Percentiles rank a stretch among this genome's conserved stretches.
Evolutionary conservation across 1,140 invertebrate genomes (phyloP).

Genomic region (Thrips palmi): DNA sequence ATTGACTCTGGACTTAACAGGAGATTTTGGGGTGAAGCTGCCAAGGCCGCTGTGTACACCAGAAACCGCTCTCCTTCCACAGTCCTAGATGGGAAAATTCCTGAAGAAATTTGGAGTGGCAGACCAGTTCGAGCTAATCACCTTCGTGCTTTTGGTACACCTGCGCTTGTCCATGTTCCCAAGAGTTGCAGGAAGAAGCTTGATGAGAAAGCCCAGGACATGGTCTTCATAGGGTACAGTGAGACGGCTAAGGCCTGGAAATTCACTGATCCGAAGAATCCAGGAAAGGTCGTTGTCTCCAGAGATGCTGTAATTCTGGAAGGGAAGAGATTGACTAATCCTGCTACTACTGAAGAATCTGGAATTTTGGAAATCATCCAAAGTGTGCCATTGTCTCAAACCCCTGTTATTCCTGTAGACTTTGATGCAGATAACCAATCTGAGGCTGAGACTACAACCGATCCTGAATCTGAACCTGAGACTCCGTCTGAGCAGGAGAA

Average conservation of each 20-base stretch:
- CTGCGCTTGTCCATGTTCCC: constrained; percentile 14
- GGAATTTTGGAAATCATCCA: too few relatives aligned
- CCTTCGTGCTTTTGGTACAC: constrained; percentile 16
- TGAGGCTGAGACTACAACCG: too few relatives aligned
- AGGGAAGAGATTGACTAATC: too few relatives aligned
- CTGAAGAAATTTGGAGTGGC: constrained; percentile 20
- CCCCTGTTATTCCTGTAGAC: too few relatives aligned
- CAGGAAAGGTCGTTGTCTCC: constrained; percentile 15
- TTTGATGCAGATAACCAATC: too few relatives aligned
- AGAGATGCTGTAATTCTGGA: constrained; percentile 9
- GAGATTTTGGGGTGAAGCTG: constrained; percentile 10
- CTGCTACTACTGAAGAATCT: too few relatives aligned
- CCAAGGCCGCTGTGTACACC: constrained; percentile 7
- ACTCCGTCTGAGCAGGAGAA: too few relatives aligned
- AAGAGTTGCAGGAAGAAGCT: constrained; percentile 3
- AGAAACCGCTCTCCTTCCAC: constrained; percentile 10
- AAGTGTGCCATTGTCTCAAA: too few relatives aligned
- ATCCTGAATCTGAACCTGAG: too few relatives aligned
- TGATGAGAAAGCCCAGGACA: background rate
- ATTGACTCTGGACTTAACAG: constrained; percentile 4
- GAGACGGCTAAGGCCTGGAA: constrained; percentile 19
- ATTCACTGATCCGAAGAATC: constrained; percentile 16
- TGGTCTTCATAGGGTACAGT: background rate
- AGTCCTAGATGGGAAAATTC: constrained; percentile 16
- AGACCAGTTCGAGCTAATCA: constrained; percentile 19